A percentile compares a stretch with the other conserved stretches of the same genome.
These are phyloP conservation scores for Phataginus tricuspis DNA, from an alignment of 2,797 vertebrate genomes.

Conservation along the genomic window DNA sequence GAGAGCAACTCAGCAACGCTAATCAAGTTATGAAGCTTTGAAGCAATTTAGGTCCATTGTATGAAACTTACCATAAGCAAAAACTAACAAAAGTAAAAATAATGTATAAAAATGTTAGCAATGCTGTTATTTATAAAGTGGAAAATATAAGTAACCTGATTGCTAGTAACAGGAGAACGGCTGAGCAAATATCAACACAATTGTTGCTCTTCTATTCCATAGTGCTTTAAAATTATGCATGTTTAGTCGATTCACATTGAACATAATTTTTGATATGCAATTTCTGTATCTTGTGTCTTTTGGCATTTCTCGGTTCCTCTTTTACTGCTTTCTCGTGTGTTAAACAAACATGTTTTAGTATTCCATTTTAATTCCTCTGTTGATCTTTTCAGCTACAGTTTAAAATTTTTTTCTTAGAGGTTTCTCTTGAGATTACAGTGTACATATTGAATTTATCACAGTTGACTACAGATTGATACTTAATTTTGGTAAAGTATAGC, in stretches of 20 bases:
- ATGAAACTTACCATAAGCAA: conserved; percentile 20
- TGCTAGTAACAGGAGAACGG: background rate
- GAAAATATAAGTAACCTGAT: conserved; percentile 5
- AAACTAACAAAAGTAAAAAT: conserved; percentile 32
- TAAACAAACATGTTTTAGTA: conserved; percentile 18
- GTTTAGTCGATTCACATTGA: background rate
- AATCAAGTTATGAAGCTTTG: background rate
- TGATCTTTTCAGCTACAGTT: background rate
- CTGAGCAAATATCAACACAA: background rate
- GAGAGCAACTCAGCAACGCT: background rate
- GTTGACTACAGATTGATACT: conserved; percentile 1
- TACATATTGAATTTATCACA: conserved; percentile 42
- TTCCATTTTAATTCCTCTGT: conserved; percentile 48
- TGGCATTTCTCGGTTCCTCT: background rate
- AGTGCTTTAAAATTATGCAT: background rate
- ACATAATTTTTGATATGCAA: background rate
- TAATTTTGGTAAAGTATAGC: conserved; percentile 9
- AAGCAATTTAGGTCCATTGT: background rate
- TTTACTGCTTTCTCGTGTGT: background rate
- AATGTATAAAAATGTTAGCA: background rate
- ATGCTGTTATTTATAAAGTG: background rate
- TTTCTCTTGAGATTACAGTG: background rate
- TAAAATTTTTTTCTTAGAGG: background rate
- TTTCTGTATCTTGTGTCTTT: background rate
- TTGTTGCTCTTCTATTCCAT: background rate